A percentile compares a stretch with the other conserved stretches of the same genome.
Evolutionary conservation across 2,888 invertebrate genomes (phyloP).

Genomic region (Sinohyriopsis cumingii): DNA sequence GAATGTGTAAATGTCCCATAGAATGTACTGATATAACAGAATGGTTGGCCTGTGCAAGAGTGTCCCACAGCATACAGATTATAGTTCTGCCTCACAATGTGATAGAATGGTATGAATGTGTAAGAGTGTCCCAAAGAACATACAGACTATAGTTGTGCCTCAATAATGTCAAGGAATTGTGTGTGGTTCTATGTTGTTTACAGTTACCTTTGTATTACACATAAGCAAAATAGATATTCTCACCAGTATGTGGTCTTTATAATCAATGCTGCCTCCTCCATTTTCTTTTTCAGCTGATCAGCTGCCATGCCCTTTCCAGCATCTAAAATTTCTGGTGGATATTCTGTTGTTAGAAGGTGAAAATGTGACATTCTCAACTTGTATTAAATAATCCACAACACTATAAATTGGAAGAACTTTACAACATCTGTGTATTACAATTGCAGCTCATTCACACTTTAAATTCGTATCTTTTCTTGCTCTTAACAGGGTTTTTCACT

Average conservation of each 20-base stretch:
- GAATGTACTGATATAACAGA: too few species aligned
- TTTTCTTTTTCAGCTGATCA: conserved; percentile 82
- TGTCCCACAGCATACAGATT: too few species aligned
- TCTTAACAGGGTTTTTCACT: too few species aligned
- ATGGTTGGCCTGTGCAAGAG: too few species aligned
- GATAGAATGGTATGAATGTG: too few species aligned
- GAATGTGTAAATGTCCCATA: too few species aligned
- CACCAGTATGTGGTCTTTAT: conserved; percentile 95
- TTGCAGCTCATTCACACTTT: neutral
- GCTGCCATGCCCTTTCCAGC: conserved; percentile 78
- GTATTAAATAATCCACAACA: neutral
- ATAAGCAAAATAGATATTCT: conserved; percentile 34
- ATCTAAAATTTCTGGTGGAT: conserved; percentile 79
- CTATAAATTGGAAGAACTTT: neutral
- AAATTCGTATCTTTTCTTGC: neutral
- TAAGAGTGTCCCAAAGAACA: too few species aligned
- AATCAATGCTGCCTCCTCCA: conserved; percentile 83
- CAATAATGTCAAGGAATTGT: too few species aligned
- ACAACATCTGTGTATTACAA: neutral
- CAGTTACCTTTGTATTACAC: too few species aligned
- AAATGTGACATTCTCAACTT: neutral
- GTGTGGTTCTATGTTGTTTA: too few species aligned
- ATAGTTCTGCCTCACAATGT: too few species aligned
- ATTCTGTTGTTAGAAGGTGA: conserved; percentile 40
- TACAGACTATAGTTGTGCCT: too few species aligned